Evolutionary conservation across 2,888 invertebrate species (phyloP).

Genomic region (Noctua pronuba): DNA sequence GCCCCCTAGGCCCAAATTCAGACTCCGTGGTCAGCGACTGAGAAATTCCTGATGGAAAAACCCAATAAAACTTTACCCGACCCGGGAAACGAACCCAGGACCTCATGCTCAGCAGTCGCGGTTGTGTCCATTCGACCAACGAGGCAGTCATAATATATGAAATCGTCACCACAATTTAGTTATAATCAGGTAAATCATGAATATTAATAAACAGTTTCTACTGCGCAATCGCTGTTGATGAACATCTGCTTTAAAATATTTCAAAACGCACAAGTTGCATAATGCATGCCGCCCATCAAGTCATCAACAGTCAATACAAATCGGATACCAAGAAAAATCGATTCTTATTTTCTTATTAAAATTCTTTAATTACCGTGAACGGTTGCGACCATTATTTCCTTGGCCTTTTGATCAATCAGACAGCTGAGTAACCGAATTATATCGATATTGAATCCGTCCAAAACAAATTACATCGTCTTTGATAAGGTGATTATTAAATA

Average conservation of each 20-base stretch:
- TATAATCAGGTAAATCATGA: background rate
- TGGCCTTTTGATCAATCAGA: constrained; percentile 80
- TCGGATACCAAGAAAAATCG: constrained; percentile 51
- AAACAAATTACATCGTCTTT: constrained; percentile 81
- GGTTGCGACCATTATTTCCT: constrained; percentile 66
- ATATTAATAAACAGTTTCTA: background rate
- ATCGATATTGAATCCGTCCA: constrained; percentile 81
- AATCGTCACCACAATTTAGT: background rate
- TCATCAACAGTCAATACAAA: constrained; percentile 27
- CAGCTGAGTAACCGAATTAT: constrained; percentile 82
- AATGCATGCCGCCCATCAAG: constrained; percentile 5
- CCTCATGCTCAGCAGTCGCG: no score
- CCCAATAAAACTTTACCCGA: no score
- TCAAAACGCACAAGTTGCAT: constrained; percentile 1
- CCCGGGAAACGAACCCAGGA: no score
- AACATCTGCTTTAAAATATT: constrained; percentile 12
- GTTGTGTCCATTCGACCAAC: no score
- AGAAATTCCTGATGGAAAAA: no score
- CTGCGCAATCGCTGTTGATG: background rate
- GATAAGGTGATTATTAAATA: constrained; percentile 85
- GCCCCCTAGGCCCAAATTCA: no score
- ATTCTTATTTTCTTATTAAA: constrained; percentile 74
- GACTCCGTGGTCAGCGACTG: no score
- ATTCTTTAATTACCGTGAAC: constrained; percentile 77
- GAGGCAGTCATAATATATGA: no score